Evolutionary conservation across 1,140 invertebrate genomes (phyloP), one percentile per base, ranked within the genome.

Genomic region (Pachyrhynchus sulphureomaculatus): DNA sequence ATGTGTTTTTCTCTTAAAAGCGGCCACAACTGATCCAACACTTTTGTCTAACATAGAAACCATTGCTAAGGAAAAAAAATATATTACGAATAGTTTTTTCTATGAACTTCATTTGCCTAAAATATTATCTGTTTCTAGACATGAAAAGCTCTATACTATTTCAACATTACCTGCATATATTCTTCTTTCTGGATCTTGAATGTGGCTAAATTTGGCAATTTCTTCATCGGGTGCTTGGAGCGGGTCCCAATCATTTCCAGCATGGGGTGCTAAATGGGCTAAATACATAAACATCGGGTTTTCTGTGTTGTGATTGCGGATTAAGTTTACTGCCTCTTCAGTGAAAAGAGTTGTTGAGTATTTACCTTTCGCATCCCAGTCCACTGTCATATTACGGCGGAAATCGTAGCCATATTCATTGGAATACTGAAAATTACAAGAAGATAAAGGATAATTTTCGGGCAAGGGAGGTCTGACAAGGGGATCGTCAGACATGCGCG

Each of bases 331-430:
- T 1, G 92, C 86, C 77, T 92, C 87, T 1, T 84, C 76, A 0
- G 92, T 90, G 67, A 92, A 92, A 2, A 95, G 69, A 47, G 93
- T 88, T 0, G 93, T 95, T 1, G 88, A 82, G 72, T 94, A 93
- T 67, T 84, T 80, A 2, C 86, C 87, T 45, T 76, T 72, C 2
- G 80, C 76, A 20, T 80, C 76, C 70, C 80, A 84, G 44, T 83
- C 85, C 0, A 84, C 68, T 2, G 79, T 76, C 73, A 88, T 78
- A 67, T 88, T 85, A 29, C 85, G 74, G 21, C 86, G 76, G 75
- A 90, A 85, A 71, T 91, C 89, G 65, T 87, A 85, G 2, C 89
- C 85, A 52, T 74, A 68, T 62, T 72, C 72, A 10, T 66, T 63
- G 21, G 73, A 68, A 32, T 65, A 64, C 73, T 76, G 61, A 32